phyloP scores from a whole-genome alignment of 2,113 vertebrate genomes.

The Anarhynchus alexandrinus region DNA sequence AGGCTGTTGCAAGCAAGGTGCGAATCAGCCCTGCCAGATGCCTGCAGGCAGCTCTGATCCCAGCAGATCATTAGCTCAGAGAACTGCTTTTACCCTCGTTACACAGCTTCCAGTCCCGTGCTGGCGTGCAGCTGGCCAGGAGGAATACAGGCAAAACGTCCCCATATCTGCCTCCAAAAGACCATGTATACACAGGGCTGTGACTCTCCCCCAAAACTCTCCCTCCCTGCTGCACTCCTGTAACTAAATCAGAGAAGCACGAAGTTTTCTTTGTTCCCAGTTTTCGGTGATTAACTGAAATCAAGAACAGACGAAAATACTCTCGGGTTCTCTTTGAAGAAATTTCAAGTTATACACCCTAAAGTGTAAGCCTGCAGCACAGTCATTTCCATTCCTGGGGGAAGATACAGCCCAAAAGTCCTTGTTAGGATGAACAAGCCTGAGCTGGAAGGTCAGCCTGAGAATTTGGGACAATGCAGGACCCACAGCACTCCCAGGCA shows the following conservation, averaged over 20 bases:
- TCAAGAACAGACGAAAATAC: not conserved
- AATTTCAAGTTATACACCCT: not conserved
- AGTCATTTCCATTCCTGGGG: not conserved
- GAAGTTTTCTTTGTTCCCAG: not conserved
- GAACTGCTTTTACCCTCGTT: not conserved
- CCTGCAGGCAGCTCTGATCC: not conserved
- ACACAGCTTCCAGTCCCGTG: not conserved
- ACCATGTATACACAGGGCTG: not conserved
- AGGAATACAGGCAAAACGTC: not conserved
- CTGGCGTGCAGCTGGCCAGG: not conserved
- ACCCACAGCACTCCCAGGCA: not conserved
- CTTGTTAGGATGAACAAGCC: not conserved
- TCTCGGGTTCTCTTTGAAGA: not conserved
- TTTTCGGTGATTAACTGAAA: not conserved
- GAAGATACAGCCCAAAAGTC: not conserved
- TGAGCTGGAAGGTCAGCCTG: not conserved
- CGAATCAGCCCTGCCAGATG: not conserved
- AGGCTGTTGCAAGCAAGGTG: not conserved
- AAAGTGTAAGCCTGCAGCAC: not conserved
- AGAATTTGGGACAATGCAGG: fast-evolving
- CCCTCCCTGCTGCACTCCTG: not conserved
- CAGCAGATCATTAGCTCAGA: not conserved
- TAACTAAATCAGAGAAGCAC: not conserved
- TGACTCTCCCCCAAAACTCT: not conserved
- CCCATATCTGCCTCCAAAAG: not conserved